phyloP scores from a whole-genome alignment of 2,113 vertebrate genomes.

The Struthio camelus region DNA sequence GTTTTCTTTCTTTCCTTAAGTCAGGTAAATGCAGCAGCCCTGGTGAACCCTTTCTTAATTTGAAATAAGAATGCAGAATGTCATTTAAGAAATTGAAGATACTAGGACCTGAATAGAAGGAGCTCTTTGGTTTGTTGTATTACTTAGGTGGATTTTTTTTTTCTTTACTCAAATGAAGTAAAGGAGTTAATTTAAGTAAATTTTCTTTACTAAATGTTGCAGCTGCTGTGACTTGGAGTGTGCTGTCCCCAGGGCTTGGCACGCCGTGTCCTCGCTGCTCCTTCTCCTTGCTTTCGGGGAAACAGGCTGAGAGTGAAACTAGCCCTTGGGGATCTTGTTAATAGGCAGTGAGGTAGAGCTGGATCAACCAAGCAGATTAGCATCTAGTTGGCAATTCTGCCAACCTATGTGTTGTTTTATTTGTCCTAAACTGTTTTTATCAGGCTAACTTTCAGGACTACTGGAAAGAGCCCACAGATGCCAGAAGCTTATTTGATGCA shows the following conservation, averaged over 20 bases:
- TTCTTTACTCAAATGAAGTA: not conserved
- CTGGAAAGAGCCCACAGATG: too few species aligned
- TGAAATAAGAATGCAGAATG: not conserved
- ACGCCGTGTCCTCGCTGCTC: fast-evolving
- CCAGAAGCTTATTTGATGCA: not conserved
- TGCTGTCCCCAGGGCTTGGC: not conserved
- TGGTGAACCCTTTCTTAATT: not conserved
- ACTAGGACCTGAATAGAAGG: not conserved
- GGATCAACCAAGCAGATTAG: not conserved
- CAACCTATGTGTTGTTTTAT: not conserved
- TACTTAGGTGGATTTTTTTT: not conserved
- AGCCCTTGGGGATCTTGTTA: not conserved
- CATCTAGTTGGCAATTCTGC: not conserved
- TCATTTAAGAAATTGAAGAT: not conserved
- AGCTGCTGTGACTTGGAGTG: not conserved
- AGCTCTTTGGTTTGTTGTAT: not conserved
- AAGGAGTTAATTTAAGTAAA: too few species aligned
- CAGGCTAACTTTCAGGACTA: too few species aligned
- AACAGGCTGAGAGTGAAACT: not conserved
- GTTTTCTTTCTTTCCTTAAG: not conserved
- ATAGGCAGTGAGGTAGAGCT: not conserved
- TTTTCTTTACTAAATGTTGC: not conserved
- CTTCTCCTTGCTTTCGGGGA: not conserved
- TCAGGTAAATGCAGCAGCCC: not conserved
- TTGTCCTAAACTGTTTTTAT: not conserved